Base-by-base conservation (phyloP, 2,888 invertebrate genomes). In the Caenorhabditis sp. region DNA sequence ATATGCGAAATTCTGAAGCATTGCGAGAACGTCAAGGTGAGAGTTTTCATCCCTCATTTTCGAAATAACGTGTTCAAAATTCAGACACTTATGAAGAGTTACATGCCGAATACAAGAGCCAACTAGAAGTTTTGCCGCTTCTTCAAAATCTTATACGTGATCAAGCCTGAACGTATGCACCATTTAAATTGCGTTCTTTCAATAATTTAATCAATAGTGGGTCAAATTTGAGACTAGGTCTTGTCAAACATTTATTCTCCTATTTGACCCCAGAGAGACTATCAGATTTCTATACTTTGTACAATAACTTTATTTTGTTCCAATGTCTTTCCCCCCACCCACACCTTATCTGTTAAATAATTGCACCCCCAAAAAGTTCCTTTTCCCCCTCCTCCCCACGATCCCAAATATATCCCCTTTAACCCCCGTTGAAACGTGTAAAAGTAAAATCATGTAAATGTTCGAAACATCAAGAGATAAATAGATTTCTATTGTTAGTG, bases 51-150 rank as follows among this genome's bases (percentile, higher is more conserved):
- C 4, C 31, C 5, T 31, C 31, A 31, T 10, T 31, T 31, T 31
- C 8, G n/a, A n/a, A 14, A 50, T n/a, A 50, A 3, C 19, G 6
- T 50, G n/a, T 53, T 21, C n/a, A 57, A 57, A 14, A 57, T 53
- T 36, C 58, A 58, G 58, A 37, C n/a, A 26, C 58, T 3, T 19
- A 6, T 26, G 1, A 5, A 1, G 67, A 67, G 26, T 53, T 67
- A 3, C 57, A 31, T 10, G 53, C 61, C 10, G 67, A 71, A 50
- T 51, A 62, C 12, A 61, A 67, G 23, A 72, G 72, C 31, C 72
- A 72, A 58, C 51, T 66, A 0, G 66, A 8, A 6, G 1, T 50
- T 6, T n/a, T 55, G 14, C 55, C 55, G 17, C 23, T 55, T 2
- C 27, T 55, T 8, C 23, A 51, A 21, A 51, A 3, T 8, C 51